These are phyloP conservation scores for Sycobia sp. DNA, from an alignment of 1,140 invertebrate genomes.

Conservation along the genomic window DNA sequence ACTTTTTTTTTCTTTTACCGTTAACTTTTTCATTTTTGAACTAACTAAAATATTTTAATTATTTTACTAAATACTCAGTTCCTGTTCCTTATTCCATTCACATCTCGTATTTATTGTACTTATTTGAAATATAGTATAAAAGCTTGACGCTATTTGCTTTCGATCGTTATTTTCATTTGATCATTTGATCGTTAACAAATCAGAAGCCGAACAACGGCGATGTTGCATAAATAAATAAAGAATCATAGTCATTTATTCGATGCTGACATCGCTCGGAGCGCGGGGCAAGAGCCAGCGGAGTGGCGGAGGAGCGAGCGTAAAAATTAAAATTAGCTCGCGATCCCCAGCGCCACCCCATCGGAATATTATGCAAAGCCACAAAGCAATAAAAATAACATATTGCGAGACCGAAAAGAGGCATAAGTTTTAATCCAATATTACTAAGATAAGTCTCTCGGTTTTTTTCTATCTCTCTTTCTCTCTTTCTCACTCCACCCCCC, in stretches of 20 bases:
- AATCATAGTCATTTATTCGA: slow-evolving; percentile 31
- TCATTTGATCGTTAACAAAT: slow-evolving; percentile 11
- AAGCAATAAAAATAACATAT: slow-evolving; percentile 65
- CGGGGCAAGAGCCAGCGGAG: not conserved
- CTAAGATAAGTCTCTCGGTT: slow-evolving; percentile 56
- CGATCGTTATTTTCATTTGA: no score
- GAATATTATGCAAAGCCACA: slow-evolving; percentile 63
- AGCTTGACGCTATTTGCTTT: no score
- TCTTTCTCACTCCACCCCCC: no score
- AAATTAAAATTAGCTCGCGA: slow-evolving; percentile 61
- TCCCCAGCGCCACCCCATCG: slow-evolving; percentile 45
- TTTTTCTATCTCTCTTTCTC: slow-evolving; percentile 11
- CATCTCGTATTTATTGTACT: no score
- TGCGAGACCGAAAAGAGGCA: slow-evolving; percentile 54
- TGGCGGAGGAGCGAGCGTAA: slow-evolving; percentile 50
- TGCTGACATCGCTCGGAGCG: no score
- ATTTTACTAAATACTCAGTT: no score
- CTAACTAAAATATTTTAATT: no score
- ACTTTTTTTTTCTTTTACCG: no score
- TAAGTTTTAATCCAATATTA: slow-evolving; percentile 65
- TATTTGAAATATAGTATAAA: no score
- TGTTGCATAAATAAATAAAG: slow-evolving; percentile 54
- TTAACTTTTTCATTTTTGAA: no score
- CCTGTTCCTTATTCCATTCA: no score
- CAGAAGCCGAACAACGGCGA: not conserved